Percentiles rank a stretch among this genome's conserved stretches.
phyloP scores from a whole-genome alignment of 2,888 invertebrate genomes.

The Pardosa pseudoannulata region DNA sequence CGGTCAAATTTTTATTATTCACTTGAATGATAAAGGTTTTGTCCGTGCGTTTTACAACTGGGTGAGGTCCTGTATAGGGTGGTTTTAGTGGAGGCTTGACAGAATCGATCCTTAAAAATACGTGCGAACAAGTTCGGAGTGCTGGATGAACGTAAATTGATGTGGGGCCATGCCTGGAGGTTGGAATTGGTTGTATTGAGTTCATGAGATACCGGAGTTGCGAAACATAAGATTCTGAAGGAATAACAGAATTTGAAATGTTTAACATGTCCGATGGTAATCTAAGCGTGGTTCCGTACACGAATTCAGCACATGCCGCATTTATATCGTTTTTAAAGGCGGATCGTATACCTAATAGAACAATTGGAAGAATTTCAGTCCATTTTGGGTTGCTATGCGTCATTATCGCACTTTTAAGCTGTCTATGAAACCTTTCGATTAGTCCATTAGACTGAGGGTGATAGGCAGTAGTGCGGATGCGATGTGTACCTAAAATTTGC shows the following conservation, averaged over 20 bases:
- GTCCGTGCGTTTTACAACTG: no score
- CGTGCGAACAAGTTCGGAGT: no score
- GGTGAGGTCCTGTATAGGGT: no score
- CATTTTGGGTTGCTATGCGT: slow-evolving; percentile 1
- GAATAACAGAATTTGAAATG: neutral
- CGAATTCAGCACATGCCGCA: slow-evolving; percentile 2
- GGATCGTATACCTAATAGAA: slow-evolving; percentile 16
- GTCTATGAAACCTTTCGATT: no score
- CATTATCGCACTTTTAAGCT: slow-evolving; percentile 31
- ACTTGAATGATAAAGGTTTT: no score
- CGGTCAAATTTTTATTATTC: no score
- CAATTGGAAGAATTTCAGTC: slow-evolving; percentile 14
- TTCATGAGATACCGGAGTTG: no score
- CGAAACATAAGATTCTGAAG: neutral
- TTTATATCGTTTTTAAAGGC: slow-evolving; percentile 20
- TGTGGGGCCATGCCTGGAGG: no score
- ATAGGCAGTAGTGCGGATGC: neutral
- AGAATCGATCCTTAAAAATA: no score
- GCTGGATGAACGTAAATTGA: no score
- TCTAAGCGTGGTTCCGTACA: slow-evolving; percentile 17
- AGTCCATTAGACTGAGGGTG: slow-evolving; percentile 8
- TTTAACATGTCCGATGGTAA: slow-evolving; percentile 11
- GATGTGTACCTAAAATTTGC: neutral
- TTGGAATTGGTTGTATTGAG: no score
- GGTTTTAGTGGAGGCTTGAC: no score